Evolutionary conservation across 2,888 invertebrate species (phyloP).

Genomic region (Melanchra persicariae): DNA sequence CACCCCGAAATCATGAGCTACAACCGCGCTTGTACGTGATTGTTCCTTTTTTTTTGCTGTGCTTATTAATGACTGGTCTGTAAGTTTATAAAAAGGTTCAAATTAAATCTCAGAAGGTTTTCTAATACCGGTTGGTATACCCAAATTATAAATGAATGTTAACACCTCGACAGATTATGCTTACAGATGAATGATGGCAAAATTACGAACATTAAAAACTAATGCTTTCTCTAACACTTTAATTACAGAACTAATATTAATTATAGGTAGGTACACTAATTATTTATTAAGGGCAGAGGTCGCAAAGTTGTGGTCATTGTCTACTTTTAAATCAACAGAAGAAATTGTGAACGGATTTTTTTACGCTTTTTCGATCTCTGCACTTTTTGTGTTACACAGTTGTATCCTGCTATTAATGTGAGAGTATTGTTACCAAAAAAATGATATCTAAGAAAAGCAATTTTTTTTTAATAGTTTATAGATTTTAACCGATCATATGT

Average conservation of each 20-base stretch:
- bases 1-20: too few relatives aligned
- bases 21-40: too few relatives aligned
- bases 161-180: background rate
- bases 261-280: background rate
- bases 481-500: too few relatives aligned
- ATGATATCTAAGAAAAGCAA: too few relatives aligned
- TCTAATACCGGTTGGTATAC: background rate
- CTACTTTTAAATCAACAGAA: slow-evolving; percentile 23
- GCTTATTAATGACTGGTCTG: too few relatives aligned
- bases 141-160: slow-evolving; percentile 2
- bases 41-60: too few relatives aligned
- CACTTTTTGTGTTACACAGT: background rate
- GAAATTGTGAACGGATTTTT: background rate
- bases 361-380: background rate
- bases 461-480: too few relatives aligned
- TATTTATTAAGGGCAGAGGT: slow-evolving; percentile 27
- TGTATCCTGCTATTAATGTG: too few relatives aligned
- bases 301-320: slow-evolving; percentile 6
- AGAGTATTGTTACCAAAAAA: background rate
- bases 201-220: slow-evolving; percentile 6
- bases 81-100: background rate
- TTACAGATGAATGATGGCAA: background rate
- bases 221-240: slow-evolving; percentile 38
- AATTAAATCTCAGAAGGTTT: background rate
- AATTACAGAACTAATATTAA: slow-evolving; percentile 16